Conservation (phyloP, 2,888 invertebrate genomes). For the Falcaria lacertinaria region DNA sequence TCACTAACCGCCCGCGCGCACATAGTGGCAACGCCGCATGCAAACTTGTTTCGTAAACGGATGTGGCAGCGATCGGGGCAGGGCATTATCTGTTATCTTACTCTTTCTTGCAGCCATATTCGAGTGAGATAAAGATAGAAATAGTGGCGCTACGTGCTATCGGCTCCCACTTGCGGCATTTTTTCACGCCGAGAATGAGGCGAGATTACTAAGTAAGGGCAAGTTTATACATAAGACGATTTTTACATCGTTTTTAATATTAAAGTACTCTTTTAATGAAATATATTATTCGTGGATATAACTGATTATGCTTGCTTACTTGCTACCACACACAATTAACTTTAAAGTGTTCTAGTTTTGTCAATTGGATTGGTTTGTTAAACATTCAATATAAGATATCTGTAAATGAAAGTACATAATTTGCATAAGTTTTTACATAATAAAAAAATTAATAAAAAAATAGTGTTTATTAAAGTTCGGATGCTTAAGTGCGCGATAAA, state of each 20-base stretch:
- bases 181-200: conserved; percentile 83
- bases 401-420: no score
- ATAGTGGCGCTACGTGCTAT: conserved; percentile 79
- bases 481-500: no score
- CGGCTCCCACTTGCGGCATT: conserved; percentile 82
- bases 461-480: no score
- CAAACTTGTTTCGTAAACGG: conserved; percentile 87
- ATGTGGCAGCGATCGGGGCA: conserved; percentile 81
- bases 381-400: no score
- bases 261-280: background rate
- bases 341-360: no score
- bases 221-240: conserved; percentile 53
- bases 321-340: no score
- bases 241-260: background rate
- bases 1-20: conserved; percentile 68
- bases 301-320: no score
- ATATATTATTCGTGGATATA: no score
- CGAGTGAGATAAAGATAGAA: conserved; percentile 50
- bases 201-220: conserved; percentile 78
- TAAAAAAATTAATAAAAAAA: no score
- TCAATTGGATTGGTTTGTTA: no score
- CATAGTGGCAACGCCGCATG: conserved; percentile 77
- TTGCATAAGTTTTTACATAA: no score
- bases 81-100: conserved; percentile 52
- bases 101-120: conserved; percentile 31